Conservation (phyloP, 1,140 invertebrate species). For the Rhynchophorus ferrugineus region DNA sequence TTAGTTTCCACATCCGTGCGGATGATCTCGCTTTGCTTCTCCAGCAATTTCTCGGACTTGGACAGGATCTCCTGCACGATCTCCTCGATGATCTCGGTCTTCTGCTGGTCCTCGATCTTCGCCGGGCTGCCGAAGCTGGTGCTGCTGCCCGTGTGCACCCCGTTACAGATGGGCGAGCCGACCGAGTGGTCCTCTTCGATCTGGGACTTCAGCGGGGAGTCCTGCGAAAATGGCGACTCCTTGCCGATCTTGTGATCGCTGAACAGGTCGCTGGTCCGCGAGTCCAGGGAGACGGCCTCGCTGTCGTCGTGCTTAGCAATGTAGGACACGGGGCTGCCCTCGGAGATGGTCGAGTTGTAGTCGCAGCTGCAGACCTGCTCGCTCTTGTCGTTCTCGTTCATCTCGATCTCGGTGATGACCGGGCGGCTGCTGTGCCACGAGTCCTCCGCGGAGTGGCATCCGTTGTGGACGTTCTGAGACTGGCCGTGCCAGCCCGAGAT, state of each 20-base stretch:
- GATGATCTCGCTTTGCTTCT: conserved; percentile 29
- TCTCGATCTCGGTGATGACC: conserved; percentile 39
- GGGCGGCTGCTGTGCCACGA: conserved; percentile 43
- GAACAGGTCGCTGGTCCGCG: conserved; percentile 46
- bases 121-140: conserved; percentile 34
- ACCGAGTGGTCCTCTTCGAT: conserved; percentile 23
- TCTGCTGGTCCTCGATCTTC: conserved; percentile 44
- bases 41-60: conserved; percentile 50
- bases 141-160: conserved; percentile 35
- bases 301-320: conserved; percentile 45
- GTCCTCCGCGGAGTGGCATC: conserved; percentile 40
- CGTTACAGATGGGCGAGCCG: conserved; percentile 36
- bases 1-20: not conserved
- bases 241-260: conserved; percentile 47
- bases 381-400: conserved; percentile 44
- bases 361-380: conserved; percentile 49
- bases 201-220: conserved; percentile 33
- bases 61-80: conserved; percentile 52
- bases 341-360: conserved; percentile 48
- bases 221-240: conserved; percentile 37
- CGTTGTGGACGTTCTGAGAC: conserved; percentile 40
- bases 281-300: conserved; percentile 47
- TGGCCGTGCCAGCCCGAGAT: conserved; percentile 87
- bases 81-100: conserved; percentile 48
- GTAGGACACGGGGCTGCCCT: conserved; percentile 48